Evolutionary conservation across 2,797 vertebrate species (phyloP).

Genomic region (Knipowitschia caucasica): DNA sequence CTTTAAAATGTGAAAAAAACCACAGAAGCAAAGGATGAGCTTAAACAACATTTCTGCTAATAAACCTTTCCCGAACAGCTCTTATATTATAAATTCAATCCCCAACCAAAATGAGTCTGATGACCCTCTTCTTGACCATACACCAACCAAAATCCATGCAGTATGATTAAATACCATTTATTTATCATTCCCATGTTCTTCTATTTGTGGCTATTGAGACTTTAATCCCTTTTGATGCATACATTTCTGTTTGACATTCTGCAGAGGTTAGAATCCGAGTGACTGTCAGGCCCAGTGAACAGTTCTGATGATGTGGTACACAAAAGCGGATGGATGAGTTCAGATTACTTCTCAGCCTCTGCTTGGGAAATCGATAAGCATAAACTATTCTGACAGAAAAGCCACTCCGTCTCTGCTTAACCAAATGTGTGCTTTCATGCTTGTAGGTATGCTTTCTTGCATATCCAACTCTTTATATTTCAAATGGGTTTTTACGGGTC

Average conservation of each 20-base stretch:
- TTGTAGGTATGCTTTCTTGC: slow-evolving; percentile 31
- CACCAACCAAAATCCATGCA: too few species aligned
- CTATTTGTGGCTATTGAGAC: background rate
- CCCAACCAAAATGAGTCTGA: too few species aligned
- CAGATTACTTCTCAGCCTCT: slow-evolving; percentile 51
- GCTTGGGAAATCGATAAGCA: slow-evolving; percentile 37
- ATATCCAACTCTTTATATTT: slow-evolving; percentile 38
- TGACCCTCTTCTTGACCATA: too few species aligned
- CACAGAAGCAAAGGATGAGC: too few species aligned
- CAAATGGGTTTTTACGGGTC: slow-evolving; percentile 30
- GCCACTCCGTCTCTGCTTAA: slow-evolving; percentile 33
- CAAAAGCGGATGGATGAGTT: slow-evolving; percentile 41
- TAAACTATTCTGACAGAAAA: slow-evolving; percentile 37
- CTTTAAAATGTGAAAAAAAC: too few species aligned
- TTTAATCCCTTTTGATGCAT: background rate
- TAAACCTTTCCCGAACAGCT: too few species aligned
- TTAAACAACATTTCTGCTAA: too few species aligned
- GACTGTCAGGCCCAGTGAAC: slow-evolving; percentile 5
- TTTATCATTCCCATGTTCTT: too few species aligned
- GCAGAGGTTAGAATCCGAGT: background rate
- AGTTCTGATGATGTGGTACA: slow-evolving; percentile 14
- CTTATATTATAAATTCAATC: too few species aligned
- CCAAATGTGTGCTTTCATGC: slow-evolving; percentile 49
- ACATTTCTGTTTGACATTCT: background rate
- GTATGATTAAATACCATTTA: too few species aligned